phyloP scores from a whole-genome alignment of 2,797 vertebrate species.

The Morus bassanus region DNA sequence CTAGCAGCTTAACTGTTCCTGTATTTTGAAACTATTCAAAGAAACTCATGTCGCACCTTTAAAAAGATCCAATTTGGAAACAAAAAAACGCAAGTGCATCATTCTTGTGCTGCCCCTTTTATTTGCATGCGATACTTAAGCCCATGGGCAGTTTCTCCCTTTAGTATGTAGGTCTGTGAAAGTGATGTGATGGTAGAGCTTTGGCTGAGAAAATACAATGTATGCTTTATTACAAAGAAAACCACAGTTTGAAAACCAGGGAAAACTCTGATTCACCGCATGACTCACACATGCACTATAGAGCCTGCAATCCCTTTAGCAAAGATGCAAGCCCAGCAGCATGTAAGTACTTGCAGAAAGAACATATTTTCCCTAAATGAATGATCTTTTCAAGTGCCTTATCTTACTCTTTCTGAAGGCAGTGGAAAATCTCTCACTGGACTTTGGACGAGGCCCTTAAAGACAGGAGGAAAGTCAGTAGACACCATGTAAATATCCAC shows the following conservation, averaged over 20 bases:
- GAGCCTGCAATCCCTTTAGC: slow-evolving; percentile 41
- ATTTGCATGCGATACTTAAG: not conserved
- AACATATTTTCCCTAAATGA: slow-evolving; percentile 46
- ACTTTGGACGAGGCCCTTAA: not conserved
- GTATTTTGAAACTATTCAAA: not conserved
- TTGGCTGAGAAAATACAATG: slow-evolving; percentile 58
- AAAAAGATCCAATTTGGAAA: not conserved
- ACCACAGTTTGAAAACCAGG: slow-evolving; percentile 57
- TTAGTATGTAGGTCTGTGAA: not conserved
- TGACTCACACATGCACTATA: slow-evolving; percentile 63
- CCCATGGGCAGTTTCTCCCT: not conserved
- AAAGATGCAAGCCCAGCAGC: slow-evolving; percentile 48
- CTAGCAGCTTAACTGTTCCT: not conserved
- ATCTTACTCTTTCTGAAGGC: not conserved
- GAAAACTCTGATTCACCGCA: slow-evolving; percentile 70
- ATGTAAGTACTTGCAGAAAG: slow-evolving; percentile 52
- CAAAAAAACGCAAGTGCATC: not conserved
- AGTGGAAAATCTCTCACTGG: not conserved
- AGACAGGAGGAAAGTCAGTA: not conserved
- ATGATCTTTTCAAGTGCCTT: slow-evolving; percentile 29
- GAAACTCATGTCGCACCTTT: not conserved
- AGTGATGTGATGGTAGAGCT: not conserved
- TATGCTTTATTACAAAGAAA: slow-evolving; percentile 69
- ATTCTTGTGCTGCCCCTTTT: not conserved
- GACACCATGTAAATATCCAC: not conserved